These are phyloP conservation scores for Exocentrus adspersus DNA, from an alignment of 2,888 invertebrate species.

Conservation along the genomic window DNA sequence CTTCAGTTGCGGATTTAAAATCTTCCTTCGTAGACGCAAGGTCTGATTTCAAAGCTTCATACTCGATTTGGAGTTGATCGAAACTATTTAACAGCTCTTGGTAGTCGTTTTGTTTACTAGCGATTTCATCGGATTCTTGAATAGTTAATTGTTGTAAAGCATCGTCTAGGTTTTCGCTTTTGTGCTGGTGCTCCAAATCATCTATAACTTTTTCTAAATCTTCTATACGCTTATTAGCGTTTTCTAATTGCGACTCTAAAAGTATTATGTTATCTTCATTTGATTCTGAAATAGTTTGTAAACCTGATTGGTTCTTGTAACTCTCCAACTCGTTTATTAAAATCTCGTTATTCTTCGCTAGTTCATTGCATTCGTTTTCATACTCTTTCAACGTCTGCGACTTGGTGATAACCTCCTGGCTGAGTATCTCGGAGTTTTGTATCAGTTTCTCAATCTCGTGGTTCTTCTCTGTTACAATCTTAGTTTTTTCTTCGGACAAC, in stretches of 20 bases:
- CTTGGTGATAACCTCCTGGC: constrained; percentile 58
- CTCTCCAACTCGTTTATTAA: constrained; percentile 74
- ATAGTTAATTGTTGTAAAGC: constrained; percentile 16
- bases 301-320: constrained; percentile 71
- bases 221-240: constrained; percentile 57
- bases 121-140: constrained; percentile 31
- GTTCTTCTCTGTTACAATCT: constrained; percentile 58
- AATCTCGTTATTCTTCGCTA: constrained; percentile 77
- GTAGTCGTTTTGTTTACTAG: constrained; percentile 44
- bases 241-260: constrained; percentile 73
- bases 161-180: constrained; percentile 23
- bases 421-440: constrained; percentile 58
- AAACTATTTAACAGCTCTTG: constrained; percentile 53
- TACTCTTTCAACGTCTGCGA: constrained; percentile 63
- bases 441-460: constrained; percentile 61
- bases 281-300: constrained; percentile 77
- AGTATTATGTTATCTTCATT: constrained; percentile 75
- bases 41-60: constrained; percentile 41
- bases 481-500: constrained; percentile 65
- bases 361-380: constrained; percentile 71
- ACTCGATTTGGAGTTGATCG: constrained; percentile 46
- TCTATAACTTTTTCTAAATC: constrained; percentile 60
- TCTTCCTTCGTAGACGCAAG: constrained; percentile 68
- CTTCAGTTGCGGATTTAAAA: constrained; percentile 58
- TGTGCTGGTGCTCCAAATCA: constrained; percentile 31